Base-by-base conservation (phyloP, 2,113 vertebrate species). In the Macheiramphus alcinus region DNA sequence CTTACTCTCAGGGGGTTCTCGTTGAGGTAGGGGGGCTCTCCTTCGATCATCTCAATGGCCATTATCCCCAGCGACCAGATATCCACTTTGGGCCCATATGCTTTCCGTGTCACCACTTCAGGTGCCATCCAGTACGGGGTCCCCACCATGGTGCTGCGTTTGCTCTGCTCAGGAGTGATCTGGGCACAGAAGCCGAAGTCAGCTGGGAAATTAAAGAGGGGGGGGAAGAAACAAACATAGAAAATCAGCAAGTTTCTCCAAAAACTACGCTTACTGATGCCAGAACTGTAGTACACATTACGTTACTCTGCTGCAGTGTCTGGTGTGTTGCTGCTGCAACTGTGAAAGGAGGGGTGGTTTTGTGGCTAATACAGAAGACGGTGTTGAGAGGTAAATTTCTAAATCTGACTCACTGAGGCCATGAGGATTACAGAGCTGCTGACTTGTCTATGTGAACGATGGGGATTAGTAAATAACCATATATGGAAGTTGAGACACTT, bases 111-210 rank as follows among this genome's bases (percentile, higher is more conserved):
- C 94, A 99, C 99, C 72, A 99, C 99, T 78, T 99, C 99, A 0
- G 99, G 99, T 0, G 99, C 99, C 99, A 99, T 99, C 99, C 99
- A 99, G 95, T 99, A 99, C 0, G 99, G 99, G 1, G 99, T 99
- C 40, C 99, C 99, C 38, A 99, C 99, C 99, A 99, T 99, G 68
- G 99, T 99, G 97, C 99, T 99, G 86, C 99, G 98, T 16, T 99
- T 99, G 86, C 99, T 99, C 97, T 99, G 99, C 97, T 99, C 99
- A 1, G 99, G 99, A 20, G 99, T 99, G 97, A 99, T 99, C 97
- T 99, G 99, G 80, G 99, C 99, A 87, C 99, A 99, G 98, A 99
- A 99, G 52, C 99, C 99, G 1, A 99, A 99, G 93, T 99, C 99
- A 91, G 99, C 99, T 99, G 97, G 19, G 92, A 89, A 74, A 93